Conservation (phyloP, 2,888 invertebrate species). For the Eucera pruinosa region DNA sequence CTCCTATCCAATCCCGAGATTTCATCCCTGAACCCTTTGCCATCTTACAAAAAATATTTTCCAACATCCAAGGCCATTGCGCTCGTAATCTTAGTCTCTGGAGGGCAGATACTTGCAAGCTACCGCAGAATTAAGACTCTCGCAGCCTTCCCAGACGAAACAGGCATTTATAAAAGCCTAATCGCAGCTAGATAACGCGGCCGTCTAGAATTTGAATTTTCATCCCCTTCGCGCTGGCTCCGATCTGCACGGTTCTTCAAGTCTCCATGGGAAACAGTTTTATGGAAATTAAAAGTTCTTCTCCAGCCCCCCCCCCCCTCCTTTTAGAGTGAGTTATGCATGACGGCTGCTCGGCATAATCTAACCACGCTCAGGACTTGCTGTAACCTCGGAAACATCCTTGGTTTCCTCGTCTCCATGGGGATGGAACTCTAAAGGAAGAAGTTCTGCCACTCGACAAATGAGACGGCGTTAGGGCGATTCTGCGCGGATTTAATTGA, state of each 20-base stretch:
- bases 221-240: constrained; percentile 45
- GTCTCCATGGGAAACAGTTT: constrained; percentile 65
- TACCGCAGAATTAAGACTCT: constrained; percentile 1
- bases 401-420: not conserved
- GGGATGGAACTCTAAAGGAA: not conserved
- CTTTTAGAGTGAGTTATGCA: constrained; percentile 75
- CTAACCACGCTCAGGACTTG: constrained; percentile 14
- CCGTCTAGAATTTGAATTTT: constrained; percentile 77
- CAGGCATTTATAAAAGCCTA: constrained; percentile 71
- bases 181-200: constrained; percentile 69
- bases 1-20: too few relatives aligned
- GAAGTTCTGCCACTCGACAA: constrained; percentile 15
- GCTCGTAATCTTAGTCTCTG: too few relatives aligned
- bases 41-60: not conserved
- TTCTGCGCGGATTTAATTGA: constrained; percentile 23
- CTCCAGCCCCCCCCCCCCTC: too few relatives aligned
- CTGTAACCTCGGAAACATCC: constrained; percentile 6
- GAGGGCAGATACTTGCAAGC: not conserved
- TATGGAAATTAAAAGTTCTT: constrained; percentile 81
- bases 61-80: not conserved
- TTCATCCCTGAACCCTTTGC: too few relatives aligned
- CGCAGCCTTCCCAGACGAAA: constrained; percentile 34
- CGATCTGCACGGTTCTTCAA: not conserved
- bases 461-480: not conserved
- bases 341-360: constrained; percentile 49